These are phyloP conservation scores for Pelvicachromis taeniatus DNA, from an alignment of 2,113 vertebrate genomes.

Conservation along the genomic window DNA sequence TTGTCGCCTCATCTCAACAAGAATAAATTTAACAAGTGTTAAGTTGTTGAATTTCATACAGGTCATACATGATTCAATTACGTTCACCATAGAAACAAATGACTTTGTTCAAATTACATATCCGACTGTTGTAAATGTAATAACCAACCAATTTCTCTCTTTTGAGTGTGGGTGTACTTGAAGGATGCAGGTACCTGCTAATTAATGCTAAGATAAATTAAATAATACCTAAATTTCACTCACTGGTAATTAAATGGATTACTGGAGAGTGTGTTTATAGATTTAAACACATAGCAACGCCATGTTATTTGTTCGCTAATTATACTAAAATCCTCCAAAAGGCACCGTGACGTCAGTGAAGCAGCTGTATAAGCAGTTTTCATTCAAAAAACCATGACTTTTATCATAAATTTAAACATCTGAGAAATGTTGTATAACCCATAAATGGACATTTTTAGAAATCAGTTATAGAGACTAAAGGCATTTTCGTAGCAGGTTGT, in stretches of 20 bases:
- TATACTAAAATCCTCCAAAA: neutral
- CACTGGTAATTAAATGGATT: neutral
- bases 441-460: neutral
- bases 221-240: neutral
- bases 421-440: too few species aligned
- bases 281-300: neutral
- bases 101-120: too few species aligned
- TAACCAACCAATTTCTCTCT: too few species aligned
- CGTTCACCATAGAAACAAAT: too few species aligned
- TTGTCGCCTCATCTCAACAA: too few species aligned
- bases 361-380: neutral
- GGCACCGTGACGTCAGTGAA: neutral
- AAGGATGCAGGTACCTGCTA: neutral
- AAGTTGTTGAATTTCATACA: too few species aligned
- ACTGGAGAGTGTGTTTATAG: neutral
- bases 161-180: neutral
- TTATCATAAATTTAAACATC: too few species aligned
- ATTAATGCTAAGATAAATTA: neutral
- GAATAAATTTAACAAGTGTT: too few species aligned
- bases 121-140: too few species aligned
- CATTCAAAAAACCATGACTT: neutral
- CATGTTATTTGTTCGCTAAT: neutral
- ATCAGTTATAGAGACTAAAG: neutral
- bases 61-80: too few species aligned
- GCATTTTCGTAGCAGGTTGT: neutral